Conservation (phyloP, 2,113 vertebrate genomes). For the Cinclus cinclus region DNA sequence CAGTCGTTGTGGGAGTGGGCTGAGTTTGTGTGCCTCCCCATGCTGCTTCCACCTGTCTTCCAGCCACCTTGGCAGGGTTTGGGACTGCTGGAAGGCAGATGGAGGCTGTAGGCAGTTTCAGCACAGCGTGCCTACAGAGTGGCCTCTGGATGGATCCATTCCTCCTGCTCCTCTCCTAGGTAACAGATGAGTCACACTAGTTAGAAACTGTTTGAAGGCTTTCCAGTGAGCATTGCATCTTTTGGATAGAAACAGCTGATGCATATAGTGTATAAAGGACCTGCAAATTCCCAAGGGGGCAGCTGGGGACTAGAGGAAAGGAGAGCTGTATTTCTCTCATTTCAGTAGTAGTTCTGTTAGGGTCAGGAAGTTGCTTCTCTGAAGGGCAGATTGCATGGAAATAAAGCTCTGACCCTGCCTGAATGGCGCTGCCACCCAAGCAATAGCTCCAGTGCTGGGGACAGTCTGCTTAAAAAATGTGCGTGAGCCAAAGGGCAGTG, state of each 20-base stretch:
- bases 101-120: slow-evolving; percentile 45
- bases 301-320: background rate
- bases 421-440: background rate
- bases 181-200: slow-evolving; percentile 42
- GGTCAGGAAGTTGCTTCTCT: background rate
- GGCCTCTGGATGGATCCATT: slow-evolving; percentile 8
- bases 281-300: background rate
- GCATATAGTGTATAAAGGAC: background rate
- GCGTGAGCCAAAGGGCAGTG: background rate
- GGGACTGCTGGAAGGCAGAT: slow-evolving; percentile 38
- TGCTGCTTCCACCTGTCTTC: background rate
- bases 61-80: background rate
- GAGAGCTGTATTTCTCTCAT: background rate
- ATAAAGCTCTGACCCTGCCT: background rate
- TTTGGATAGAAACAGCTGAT: slow-evolving; percentile 6
- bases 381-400: background rate
- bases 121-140: background rate
- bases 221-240: background rate
- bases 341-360: background rate
- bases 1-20: background rate
- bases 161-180: slow-evolving; percentile 50
- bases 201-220: slow-evolving; percentile 21
- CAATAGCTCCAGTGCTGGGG: background rate
- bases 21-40: background rate
- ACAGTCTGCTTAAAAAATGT: background rate